A percentile compares a stretch with the other conserved stretches of the same genome.
Evolutionary conservation across 2,113 vertebrate species (phyloP).

Genomic region (Orthochromis indermauri): DNA sequence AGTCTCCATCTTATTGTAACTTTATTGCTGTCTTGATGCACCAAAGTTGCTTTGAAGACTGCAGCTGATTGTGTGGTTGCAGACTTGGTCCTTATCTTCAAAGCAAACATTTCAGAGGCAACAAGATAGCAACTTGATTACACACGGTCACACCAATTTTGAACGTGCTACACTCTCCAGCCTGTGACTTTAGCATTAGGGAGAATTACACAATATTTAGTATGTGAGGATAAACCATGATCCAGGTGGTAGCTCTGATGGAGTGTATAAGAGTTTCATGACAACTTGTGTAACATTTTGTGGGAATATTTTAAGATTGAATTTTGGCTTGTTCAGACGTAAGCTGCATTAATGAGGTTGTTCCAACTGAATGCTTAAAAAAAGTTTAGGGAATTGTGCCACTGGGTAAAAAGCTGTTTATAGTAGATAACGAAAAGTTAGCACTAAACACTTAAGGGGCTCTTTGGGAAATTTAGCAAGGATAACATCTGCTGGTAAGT

Average conservation of each 20-base stretch:
- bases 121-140: background rate
- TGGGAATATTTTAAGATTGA: background rate
- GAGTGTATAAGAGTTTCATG: background rate
- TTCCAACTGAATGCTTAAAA: background rate
- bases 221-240: background rate
- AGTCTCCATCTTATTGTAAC: background rate
- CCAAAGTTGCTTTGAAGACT: background rate
- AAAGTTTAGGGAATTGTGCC: background rate
- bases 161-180: background rate
- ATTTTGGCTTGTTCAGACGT: background rate
- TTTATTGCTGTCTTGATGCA: background rate
- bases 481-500: slow-evolving; percentile 27
- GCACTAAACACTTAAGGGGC: background rate
- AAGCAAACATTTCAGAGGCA: background rate
- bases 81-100: background rate
- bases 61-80: background rate
- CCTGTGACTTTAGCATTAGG: background rate
- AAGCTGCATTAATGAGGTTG: background rate
- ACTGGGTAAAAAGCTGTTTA: slow-evolving; percentile 12
- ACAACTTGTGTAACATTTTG: background rate
- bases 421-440: slow-evolving; percentile 6
- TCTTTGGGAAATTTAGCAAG: slow-evolving; percentile 5
- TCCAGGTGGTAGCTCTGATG: background rate
- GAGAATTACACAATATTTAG: background rate
- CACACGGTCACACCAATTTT: background rate